These are phyloP conservation scores for Ramphastos sulfuratus DNA, from an alignment of 2,113 vertebrate species.

Conservation along the genomic window DNA sequence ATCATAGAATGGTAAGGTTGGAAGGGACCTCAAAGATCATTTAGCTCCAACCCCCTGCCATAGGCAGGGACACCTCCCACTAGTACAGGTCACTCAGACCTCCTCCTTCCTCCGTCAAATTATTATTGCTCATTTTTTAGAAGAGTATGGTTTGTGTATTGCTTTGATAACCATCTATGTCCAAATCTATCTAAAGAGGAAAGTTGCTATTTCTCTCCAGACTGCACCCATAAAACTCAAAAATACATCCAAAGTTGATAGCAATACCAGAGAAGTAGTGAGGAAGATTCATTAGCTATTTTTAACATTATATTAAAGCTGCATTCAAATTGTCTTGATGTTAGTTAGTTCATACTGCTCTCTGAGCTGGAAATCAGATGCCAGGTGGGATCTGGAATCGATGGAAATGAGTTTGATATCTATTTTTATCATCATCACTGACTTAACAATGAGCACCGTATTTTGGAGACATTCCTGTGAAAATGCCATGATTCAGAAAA, in stretches of 20 bases:
- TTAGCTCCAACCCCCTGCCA: too few species aligned
- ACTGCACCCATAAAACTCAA: neutral
- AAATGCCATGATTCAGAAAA: conserved; percentile 74
- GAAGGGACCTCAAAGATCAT: too few species aligned
- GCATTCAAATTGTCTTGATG: conserved; percentile 28
- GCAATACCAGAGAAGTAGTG: neutral
- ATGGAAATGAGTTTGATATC: conserved; percentile 60
- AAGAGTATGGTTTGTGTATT: neutral
- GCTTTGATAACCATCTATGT: neutral
- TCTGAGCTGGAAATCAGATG: conserved; percentile 61
- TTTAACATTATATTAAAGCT: conserved; percentile 41
- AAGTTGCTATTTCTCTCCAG: neutral
- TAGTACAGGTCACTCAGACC: too few species aligned
- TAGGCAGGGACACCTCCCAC: too few species aligned
- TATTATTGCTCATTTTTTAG: neutral
- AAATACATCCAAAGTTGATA: neutral
- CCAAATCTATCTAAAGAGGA: neutral
- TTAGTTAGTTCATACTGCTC: conserved; percentile 57
- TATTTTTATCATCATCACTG: conserved; percentile 68
- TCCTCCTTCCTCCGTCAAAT: neutral
- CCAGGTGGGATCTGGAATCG: conserved; percentile 33
- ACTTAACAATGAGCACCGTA: conserved; percentile 69
- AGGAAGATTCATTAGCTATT: conserved; percentile 35
- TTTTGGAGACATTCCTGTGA: conserved; percentile 66
- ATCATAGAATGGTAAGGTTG: too few species aligned